Evolutionary conservation across 2,888 invertebrate genomes (phyloP), one percentile per base, ranked within the genome.

Genomic region (Drosophila rellima): DNA sequence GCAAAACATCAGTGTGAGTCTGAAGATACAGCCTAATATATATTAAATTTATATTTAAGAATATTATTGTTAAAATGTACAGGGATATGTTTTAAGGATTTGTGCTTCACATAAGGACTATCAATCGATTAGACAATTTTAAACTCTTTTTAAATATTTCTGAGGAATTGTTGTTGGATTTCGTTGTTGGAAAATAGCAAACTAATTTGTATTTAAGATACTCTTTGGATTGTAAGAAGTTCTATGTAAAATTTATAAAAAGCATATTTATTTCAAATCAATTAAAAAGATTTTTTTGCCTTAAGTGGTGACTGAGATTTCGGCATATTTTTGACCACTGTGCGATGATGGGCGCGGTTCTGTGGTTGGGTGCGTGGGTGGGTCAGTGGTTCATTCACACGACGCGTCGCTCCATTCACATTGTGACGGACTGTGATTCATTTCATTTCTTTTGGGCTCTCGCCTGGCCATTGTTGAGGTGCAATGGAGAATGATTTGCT

Each of bases 371-470:
- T 65, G 65, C 50, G 45, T 31, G 62, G 67, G 63, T 67, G 80
- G 78, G 68, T 80, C 63, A 72, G 62, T 59, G 68, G 80, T 57
- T 80, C 70, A 66, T 67, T 74, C 78, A 71, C 76, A 77, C 77
- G 44, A 59, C 57, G 82, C 77, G 44, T 56, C 57, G 82, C 57
- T 68, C 55, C 68, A 73, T 70, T 73, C 86, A 75, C 60, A 75
- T 68, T 76, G 80, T 71, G 84, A 78, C 70, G 76, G 69, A 69
- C 56, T 73, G 82, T 83, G 84, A 85, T 81, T 88, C 87, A 79
- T 86, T 81, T 88, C 83, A 74, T 81, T 78, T 77, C 50, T 18
- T 57, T 70, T 62, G 62, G 54, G 64, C 52, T 55, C 52, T 44
- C 54, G 20, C 44, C 54, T 23, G 45, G 37, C 70, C 78, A 87